Conservation (phyloP, 2,888 invertebrate species). For the Odiellus spinosus region DNA sequence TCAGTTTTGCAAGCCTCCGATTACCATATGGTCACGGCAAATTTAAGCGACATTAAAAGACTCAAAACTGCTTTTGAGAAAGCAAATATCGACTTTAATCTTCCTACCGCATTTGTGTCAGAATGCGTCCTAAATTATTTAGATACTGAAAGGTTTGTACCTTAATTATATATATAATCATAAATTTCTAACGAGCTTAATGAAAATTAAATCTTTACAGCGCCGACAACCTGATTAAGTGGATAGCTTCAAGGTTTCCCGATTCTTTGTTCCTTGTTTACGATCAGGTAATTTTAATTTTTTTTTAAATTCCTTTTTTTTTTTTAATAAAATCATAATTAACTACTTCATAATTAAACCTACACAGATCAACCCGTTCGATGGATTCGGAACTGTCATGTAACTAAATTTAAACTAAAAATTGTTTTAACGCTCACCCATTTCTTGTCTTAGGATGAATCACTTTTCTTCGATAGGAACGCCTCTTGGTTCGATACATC, state of each 20-base stretch:
- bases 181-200: not conserved
- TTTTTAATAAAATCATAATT: too few species aligned
- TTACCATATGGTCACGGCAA: conserved; percentile 24
- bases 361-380: too few species aligned
- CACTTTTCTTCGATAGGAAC: too few species aligned
- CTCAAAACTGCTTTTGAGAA: conserved; percentile 22
- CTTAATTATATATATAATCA: not conserved
- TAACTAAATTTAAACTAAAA: too few species aligned
- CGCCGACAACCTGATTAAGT: conserved; percentile 29
- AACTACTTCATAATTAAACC: too few species aligned
- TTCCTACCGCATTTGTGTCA: conserved; percentile 29
- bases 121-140: conserved; percentile 32
- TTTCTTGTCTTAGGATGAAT: too few species aligned
- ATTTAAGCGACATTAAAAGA: conserved; percentile 23
- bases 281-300: conserved; percentile 28
- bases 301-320: not conserved
- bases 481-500: too few species aligned
- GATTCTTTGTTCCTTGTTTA: conserved; percentile 32
- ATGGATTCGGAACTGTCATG: too few species aligned
- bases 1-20: conserved; percentile 1
- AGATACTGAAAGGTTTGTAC: conserved; percentile 20
- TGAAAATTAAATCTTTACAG: conserved; percentile 22
- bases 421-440: too few species aligned
- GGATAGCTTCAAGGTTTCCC: conserved; percentile 29
- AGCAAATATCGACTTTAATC: conserved; percentile 23